These are phyloP conservation scores for Lordiphosa clarofinis DNA, from an alignment of 1,140 invertebrate genomes.

Conservation along the genomic window DNA sequence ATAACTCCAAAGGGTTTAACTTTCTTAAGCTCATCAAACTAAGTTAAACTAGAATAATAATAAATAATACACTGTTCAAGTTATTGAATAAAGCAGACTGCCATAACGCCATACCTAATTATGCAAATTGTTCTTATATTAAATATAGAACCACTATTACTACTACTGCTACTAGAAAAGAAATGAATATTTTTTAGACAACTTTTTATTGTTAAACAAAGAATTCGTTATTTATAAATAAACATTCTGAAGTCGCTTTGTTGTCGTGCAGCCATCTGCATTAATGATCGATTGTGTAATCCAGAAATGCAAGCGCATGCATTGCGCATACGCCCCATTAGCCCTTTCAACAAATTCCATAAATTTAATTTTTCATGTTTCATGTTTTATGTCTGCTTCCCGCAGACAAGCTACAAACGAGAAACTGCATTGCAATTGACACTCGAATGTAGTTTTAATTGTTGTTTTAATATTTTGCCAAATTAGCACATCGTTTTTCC, in stretches of 20 bases:
- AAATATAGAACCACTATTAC: no score
- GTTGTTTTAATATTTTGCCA: constrained; percentile 63
- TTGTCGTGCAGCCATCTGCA: neutral
- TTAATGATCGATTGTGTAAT: constrained; percentile 45
- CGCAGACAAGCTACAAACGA: constrained; percentile 2
- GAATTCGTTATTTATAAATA: neutral
- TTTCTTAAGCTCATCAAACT: no score
- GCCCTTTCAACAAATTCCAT: constrained; percentile 55
- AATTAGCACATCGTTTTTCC: constrained; percentile 67
- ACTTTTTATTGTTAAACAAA: no score
- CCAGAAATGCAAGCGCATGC: constrained; percentile 29
- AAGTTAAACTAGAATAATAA: no score
- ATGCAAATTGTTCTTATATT: no score
- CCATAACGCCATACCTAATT: no score
- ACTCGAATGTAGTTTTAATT: constrained; percentile 65
- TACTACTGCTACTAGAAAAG: no score
- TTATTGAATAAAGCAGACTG: no score
- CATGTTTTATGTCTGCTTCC: constrained; percentile 14
- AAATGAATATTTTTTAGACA: no score
- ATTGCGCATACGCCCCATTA: constrained; percentile 42
- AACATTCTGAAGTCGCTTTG: neutral
- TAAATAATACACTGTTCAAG: no score
- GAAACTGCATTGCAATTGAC: constrained; percentile 57
- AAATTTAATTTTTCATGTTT: constrained; percentile 39
- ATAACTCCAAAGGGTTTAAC: no score